Evolutionary conservation across 1,140 invertebrate species (phyloP).

Genomic region (Parasteatoda tepidariorum): DNA sequence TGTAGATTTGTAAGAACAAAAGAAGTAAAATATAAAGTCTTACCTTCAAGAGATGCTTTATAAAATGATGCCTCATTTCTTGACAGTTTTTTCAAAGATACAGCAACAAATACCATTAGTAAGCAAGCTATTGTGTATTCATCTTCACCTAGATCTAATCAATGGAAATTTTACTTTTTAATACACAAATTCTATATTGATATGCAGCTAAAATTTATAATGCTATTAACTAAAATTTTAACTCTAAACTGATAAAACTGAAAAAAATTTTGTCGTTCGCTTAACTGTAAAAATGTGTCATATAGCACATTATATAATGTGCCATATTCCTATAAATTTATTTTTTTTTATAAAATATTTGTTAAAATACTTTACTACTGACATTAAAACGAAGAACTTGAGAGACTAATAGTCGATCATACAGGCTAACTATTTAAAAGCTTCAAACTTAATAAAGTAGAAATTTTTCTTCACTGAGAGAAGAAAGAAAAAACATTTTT

Average conservation of each 20-base stretch:
- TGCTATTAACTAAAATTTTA: no score
- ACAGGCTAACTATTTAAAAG: no score
- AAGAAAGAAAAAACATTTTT: no score
- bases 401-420: neutral
- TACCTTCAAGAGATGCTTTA: conserved; percentile 86
- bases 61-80: conserved; percentile 89
- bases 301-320: no score
- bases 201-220: neutral
- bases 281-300: no score
- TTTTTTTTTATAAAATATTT: neutral
- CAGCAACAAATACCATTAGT: conserved; percentile 98
- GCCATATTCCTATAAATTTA: no score
- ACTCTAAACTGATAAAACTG: no score
- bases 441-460: no score
- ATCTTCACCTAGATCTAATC: conserved; percentile 81
- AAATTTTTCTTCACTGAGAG: no score
- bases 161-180: conserved; percentile 16
- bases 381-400: neutral
- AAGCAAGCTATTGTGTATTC: conserved; percentile 95
- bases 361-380: neutral
- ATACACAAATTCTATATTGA: conserved; percentile 1
- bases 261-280: no score
- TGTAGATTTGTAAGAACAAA: no score
- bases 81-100: conserved; percentile 96
- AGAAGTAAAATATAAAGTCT: no score